Evolutionary conservation across 2,888 invertebrate genomes (phyloP).

Genomic region (Hemaris fuciformis): DNA sequence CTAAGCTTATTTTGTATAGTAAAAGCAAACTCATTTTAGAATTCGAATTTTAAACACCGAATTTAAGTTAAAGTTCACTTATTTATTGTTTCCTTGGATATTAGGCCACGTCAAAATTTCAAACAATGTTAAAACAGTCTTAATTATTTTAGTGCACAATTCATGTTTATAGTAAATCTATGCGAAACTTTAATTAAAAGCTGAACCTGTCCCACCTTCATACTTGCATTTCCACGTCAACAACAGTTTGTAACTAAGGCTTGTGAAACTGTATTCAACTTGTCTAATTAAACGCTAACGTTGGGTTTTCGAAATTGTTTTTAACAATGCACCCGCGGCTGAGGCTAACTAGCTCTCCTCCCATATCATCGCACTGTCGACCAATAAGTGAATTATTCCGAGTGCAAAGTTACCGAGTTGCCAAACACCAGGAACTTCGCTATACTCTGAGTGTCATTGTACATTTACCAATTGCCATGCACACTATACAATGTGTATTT

Average conservation of each 20-base stretch:
- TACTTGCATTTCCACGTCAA: slow-evolving; percentile 22
- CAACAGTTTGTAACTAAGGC: slow-evolving; percentile 21
- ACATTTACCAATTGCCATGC: slow-evolving; percentile 20
- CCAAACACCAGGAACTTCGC: slow-evolving; percentile 39
- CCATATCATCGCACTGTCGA: slow-evolving; percentile 18
- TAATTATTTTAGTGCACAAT: too few species aligned
- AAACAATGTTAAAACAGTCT: neutral
- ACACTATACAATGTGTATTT: slow-evolving; percentile 16
- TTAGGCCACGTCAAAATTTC: neutral
- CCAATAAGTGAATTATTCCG: slow-evolving; percentile 37
- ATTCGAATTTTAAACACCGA: too few species aligned
- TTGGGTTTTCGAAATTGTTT: slow-evolving; percentile 6
- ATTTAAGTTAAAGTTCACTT: too few species aligned
- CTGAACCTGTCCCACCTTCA: slow-evolving; percentile 20
- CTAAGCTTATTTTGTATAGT: too few species aligned
- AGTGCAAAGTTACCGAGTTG: slow-evolving; percentile 41
- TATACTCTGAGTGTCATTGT: slow-evolving; percentile 28
- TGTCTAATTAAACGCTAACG: slow-evolving; percentile 32
- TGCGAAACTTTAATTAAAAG: slow-evolving; percentile 17
- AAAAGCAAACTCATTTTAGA: too few species aligned
- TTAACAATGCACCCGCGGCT: slow-evolving; percentile 4
- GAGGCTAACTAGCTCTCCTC: slow-evolving; percentile 5
- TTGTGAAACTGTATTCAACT: slow-evolving; percentile 26
- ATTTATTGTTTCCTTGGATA: neutral
- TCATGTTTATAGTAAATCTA: neutral